Evolutionary conservation across 2,113 vertebrate genomes (phyloP), one percentile per base, ranked within the genome.

Genomic region (Mesembrinibis cayennensis): DNA sequence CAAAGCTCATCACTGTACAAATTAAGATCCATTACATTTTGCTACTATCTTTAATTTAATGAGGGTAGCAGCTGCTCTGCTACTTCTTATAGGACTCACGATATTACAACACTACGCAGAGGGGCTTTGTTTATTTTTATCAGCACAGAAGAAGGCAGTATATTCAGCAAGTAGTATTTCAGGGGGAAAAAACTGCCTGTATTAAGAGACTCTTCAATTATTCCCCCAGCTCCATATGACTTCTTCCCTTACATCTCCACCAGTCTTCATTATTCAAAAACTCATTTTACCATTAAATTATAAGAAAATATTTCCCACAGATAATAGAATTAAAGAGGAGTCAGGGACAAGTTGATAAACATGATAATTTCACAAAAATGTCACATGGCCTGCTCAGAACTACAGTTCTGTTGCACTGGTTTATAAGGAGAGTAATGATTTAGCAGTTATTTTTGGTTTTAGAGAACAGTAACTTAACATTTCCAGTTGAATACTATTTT

Each of bases 241-340:
- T 93, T 97, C 49, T 50, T 89, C 20, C 47, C 49, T 89, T 72
- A 82, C 23, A 15, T 95, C 53, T 90, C 77, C 61, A 38, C 58
- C 91, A 92, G 36, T 95, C 90, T 89, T 95, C 82, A 49, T 97
- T 96, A 96, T 96, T 97, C 58, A 96, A 96, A 97, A 95, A 36
- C 27, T 95, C 65, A 80, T 93, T 85, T 97, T 95, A 74, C 40
- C 38, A 87, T 90, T 94, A 95, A 79, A 88, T 95, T 89, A 50
- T 70, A 92, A 91, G 66, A 89, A 95, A 97, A 82, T 73, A 93
- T 87, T 94, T 97, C 97, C 72, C 69, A 84, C 44, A 73, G 47
- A 61, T 84, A 95, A 89, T 90, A 82, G 56, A 96, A 94, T 87
- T 89, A 93, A 95, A 86, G 42, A 29, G 45, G 96, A 94, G 49